Percentiles rank a stretch among this genome's conserved stretches.
Evolutionary conservation across 2,888 invertebrate species (phyloP).

Genomic region (Megastigmus dorsalis): DNA sequence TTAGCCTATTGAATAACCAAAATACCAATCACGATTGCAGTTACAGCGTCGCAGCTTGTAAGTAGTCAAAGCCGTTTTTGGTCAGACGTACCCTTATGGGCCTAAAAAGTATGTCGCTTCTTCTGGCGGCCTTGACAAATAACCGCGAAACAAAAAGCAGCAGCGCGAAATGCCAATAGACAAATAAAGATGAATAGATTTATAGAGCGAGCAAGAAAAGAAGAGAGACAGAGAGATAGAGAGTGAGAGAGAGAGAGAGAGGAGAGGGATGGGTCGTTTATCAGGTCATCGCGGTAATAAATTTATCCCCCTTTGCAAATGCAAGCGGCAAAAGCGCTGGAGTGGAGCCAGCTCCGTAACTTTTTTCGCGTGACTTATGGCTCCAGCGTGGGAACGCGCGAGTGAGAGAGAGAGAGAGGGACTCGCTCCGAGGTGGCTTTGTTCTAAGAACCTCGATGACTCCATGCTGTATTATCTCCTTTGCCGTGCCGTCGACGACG

Average conservation of each 20-base stretch:
- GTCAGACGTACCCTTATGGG: too few relatives aligned
- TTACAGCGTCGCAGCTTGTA: too few relatives aligned
- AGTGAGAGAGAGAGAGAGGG: too few relatives aligned
- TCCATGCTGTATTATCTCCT: conserved; percentile 36
- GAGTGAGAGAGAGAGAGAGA: background rate
- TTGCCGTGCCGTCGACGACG: conserved; percentile 19
- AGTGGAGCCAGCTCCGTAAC: conserved; percentile 62
- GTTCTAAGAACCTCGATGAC: conserved; percentile 60
- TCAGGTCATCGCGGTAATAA: conserved; percentile 65
- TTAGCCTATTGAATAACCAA: too few relatives aligned
- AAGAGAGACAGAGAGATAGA: background rate
- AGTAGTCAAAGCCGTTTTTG: too few relatives aligned
- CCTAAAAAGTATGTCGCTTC: too few relatives aligned
- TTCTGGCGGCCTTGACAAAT: background rate
- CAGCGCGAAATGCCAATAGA: conserved; percentile 11
- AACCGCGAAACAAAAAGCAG: background rate
- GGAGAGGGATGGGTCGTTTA: conserved; percentile 57
- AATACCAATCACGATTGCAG: too few relatives aligned
- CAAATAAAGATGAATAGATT: conserved; percentile 40
- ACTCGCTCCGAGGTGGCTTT: conserved; percentile 54
- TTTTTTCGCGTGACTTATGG: conserved; percentile 63
- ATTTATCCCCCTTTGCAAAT: conserved; percentile 64
- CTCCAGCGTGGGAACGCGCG: conserved; percentile 55
- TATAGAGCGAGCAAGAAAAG: background rate
- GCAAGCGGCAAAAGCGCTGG: conserved; percentile 62